Base-by-base conservation (phyloP, 1,140 invertebrate genomes). In the Caenorhabditis briggsae region DNA sequence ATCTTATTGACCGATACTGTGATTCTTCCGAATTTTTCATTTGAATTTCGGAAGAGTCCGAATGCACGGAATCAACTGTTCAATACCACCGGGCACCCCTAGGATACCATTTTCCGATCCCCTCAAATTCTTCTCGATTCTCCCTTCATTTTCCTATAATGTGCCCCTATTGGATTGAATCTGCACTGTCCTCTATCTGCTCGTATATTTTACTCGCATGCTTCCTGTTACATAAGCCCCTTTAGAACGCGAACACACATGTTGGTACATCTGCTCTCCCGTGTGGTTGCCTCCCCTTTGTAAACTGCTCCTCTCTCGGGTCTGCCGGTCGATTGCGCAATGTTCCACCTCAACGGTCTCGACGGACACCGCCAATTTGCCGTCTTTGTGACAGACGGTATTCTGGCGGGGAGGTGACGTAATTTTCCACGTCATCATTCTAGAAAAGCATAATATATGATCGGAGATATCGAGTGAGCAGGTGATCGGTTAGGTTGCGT, bases 171-270 rank as follows among this genome's bases (percentile, higher is more conserved):
- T 33, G 33, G 23, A 70, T 46, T 70, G 64, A 70, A 16, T 70
- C 33, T 33, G 33, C 33, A 33, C 33, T 20, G 23, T 70, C 64
- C 18, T 18, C 20, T 23, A n/a, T 78, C 50, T 18, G n/a, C 70
- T 46, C 70, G 70, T 50, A 70, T 70, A 70, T 70, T 70, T 70
- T 70, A 70, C 64, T 70, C 64, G 59, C 59, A 43, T 70, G 64
- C 64, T 78, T 78, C 70, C 70, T 78, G 70, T 78, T 78, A 50
- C 70, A 78, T 78, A 78, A 78, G 70, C 70, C n/a, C 70, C 43
- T 78, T 48, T 78, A 25, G 70, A 78, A 78, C 70, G 46, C 46
- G 70, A 25, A 41, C 70, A 78, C 70, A 78, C 46, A 50, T 78
- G 70, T 78, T 78, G 70, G 70, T 78, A 50, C 70, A 78, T 78